Base-by-base conservation (phyloP, 2,888 invertebrate species). In the Drosophila mulleri region DNA sequence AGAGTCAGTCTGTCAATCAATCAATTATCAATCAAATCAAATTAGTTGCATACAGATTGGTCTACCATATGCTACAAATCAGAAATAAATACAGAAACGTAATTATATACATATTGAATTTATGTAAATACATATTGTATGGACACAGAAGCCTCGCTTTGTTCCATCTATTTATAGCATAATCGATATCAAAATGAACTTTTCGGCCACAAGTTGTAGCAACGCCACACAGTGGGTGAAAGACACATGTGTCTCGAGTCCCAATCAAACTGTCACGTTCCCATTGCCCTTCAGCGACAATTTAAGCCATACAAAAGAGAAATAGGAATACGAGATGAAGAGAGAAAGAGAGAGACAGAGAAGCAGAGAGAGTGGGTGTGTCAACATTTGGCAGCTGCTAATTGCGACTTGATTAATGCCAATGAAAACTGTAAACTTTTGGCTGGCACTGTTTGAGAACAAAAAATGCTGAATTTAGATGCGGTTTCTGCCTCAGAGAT, bases 341-440 rank as follows among this genome's bases (percentile, higher is more conserved):
- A 18, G 5, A 48, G 9, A 45, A 14, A 12, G 23, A n/a, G n/a
- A n/a, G 4, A 14, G 37, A 16, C n/a, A 14, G 11, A 18, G 52
- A 52, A 41, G 20, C 12, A 9, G 18, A 37, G 20, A 48, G 26
- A 23, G 39, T 48, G 59, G 59, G 29, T 20, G 44, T 48, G 50
- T 61, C 44, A 54, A 37, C 37, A 53, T 72, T 62, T 72, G 72
- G 58, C 73, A 72, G 67, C 47, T 67, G 61, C 45, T 72, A 73
- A 73, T 73, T 73, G 57, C 57, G 20, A 3, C 32, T 57, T 57
- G 57, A 57, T 57, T 57, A 78, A 65, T 32, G 64, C 66, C 62
- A 67, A 67, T 67, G 48, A 53, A 18, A 35, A 53, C 39, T 26
- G 32, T 57, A 57, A 57, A 57, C 44, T 57, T 42, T 42, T 20